Base-by-base conservation (phyloP, 2,797 vertebrate genomes). In the Sparus aurata region DNA sequence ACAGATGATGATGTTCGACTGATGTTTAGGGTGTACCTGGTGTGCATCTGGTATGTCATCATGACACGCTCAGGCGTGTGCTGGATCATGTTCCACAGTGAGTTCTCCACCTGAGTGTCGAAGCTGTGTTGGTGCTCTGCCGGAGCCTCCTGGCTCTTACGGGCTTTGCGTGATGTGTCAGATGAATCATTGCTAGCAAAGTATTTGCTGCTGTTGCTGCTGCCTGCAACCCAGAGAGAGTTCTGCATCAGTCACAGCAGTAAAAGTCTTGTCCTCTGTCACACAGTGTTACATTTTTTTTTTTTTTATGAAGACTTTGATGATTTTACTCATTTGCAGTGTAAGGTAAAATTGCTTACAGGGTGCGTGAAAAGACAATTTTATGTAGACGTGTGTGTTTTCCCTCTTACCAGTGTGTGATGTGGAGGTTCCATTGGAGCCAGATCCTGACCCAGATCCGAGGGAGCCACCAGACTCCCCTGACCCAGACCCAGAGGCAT, bases 1-100 rank as follows among this genome's bases (percentile, higher is more conserved):
- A 61, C 5, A 0, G 38, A 20, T 17, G n/a, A n/a, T 2, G 16
- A 20, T 57, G 55, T 18, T 11, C 12, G 30, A 20, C 17, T 2
- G 16, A 20, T 57, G 55, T n/a, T 11, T 9, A 11, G 49, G 8
- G 8, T 60, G 63, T 95, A 98, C 97, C 97, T 97, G 91, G 94
- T 85, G 12, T 92, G 96, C 25, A 98, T 93, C 94, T 97, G 97
- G 87, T 97, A 97, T 0, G 95, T 97, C 97, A 97, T 97, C 88
- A 97, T 95, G 82, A 96, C 80, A 12, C 1, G 73, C 50, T 97
- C 94, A 0, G 96, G 93, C 0, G 92, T 96, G 64, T 88, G 93
- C 78, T 95, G 94, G 89, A 96, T 96, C 93, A 95, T 93, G 88
- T 46, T 92, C 96, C 97, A 97, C 66, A 96, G 79, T 0, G 95